A percentile compares a stretch with the other conserved stretches of the same genome.
Conservation (phyloP, 2,888 invertebrate species). For the Syrphus vitripennis region DNA sequence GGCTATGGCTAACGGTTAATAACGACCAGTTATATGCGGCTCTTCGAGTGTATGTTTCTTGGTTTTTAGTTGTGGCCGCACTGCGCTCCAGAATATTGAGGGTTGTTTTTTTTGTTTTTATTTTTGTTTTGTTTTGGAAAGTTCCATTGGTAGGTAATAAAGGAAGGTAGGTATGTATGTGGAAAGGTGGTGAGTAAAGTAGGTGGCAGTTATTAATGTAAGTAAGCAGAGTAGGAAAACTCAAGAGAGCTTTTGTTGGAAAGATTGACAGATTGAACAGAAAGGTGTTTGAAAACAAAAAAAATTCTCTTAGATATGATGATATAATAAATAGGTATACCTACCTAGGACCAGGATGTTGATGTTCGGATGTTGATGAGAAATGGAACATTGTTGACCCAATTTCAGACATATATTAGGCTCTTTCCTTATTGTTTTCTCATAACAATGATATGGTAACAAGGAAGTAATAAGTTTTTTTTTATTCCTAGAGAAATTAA, state of each 20-base stretch:
- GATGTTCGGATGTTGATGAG: too few species aligned
- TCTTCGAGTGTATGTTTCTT: conserved; percentile 69
- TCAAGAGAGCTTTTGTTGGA: background rate
- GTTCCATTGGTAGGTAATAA: conserved; percentile 40
- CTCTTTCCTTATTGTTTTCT: too few species aligned
- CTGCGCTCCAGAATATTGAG: conserved; percentile 42
- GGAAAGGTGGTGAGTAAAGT: conserved; percentile 18
- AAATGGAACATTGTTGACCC: too few species aligned
- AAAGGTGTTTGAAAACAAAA: background rate
- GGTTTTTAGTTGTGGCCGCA: conserved; percentile 61
- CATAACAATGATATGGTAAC: too few species aligned
- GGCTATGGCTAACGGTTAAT: conserved; percentile 64
- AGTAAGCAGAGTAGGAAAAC: background rate
- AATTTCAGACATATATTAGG: too few species aligned
- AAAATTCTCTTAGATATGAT: background rate
- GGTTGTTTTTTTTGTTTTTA: conserved; percentile 9
- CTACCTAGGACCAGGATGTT: too few species aligned
- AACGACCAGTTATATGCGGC: conserved; percentile 70
- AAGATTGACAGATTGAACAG: background rate
- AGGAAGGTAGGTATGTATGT: too few species aligned
- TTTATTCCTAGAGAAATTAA: too few species aligned
- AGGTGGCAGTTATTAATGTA: conserved; percentile 27
- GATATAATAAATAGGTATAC: too few species aligned
- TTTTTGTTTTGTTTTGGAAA: conserved; percentile 4
- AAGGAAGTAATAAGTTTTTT: too few species aligned